Base-by-base conservation (phyloP, 1,140 invertebrate genomes). In the Eupeodes corollae region DNA sequence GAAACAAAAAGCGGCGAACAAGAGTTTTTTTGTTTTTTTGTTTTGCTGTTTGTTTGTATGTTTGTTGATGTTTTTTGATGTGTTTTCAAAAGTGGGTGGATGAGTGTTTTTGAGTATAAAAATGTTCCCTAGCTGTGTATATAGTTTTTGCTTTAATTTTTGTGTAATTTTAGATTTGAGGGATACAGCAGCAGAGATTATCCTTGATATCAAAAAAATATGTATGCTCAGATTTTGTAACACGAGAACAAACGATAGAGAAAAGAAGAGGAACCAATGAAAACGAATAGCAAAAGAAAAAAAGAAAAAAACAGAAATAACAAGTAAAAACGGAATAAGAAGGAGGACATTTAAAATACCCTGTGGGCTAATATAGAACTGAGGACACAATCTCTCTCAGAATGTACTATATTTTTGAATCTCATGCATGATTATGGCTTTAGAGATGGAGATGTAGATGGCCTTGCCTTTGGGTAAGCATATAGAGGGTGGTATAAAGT, bases 181-280 rank as follows among this genome's bases (percentile, higher is more conserved):
- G 21, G 21, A 26, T 26, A 26, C 8, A 26, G 21, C 21, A 26
- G 21, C 21, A 26, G 21, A 26, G 21, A 26, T 26, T 26, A 26
- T 26, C 21, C 21, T 26, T 26, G 21, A 26, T 26, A 26, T 26
- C 21, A 26, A 26, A 26, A 26, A n/a, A n/a, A n/a, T n/a, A n/a
- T 26, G 8, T 26, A 26, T 26, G 21, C 21, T 26, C 5, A 35
- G 14, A 35, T n/a, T 35, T 35, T 3, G 34, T 35, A 6, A 35
- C 14, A 52, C 44, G 48, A 42, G 42, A 42, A 52, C 48, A 26
- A 43, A 30, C 12, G n/a, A n/a, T 14, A 33, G 43, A 51, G 31
- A 19, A 42, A 44, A 40, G n/a, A n/a, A n/a, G n/a, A 14, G 26
- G 2, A 44, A 50, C 35, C 11, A 35, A 47, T 31, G 21, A 40